phyloP scores from a whole-genome alignment of 2,888 invertebrate species.

The Altica lythri region DNA sequence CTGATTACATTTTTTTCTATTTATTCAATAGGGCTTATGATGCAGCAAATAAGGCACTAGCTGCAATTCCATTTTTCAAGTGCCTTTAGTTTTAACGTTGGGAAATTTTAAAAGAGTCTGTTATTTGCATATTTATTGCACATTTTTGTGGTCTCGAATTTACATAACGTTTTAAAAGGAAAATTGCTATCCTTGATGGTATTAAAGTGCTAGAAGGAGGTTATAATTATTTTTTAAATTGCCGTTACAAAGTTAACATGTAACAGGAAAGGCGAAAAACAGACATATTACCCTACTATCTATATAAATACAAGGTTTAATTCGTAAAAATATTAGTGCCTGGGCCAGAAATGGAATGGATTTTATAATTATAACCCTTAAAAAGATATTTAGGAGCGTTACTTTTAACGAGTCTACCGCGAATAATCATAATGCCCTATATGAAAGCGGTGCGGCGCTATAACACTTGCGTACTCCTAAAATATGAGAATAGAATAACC shows the following conservation, averaged over 20 bases:
- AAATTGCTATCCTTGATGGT: not conserved
- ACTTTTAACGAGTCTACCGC: too few species aligned
- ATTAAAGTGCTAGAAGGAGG: not conserved
- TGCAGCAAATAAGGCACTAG: too few species aligned
- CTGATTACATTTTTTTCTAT: not conserved
- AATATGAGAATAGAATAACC: too few species aligned
- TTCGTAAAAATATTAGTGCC: too few species aligned
- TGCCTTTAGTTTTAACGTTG: conserved; percentile 9
- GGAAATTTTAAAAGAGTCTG: not conserved
- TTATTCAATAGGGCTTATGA: not conserved
- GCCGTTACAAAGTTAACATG: not conserved
- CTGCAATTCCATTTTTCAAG: not conserved
- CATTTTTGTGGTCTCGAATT: conserved; percentile 7
- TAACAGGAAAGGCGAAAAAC: not conserved
- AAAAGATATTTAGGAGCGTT: too few species aligned
- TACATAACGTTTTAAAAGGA: conserved; percentile 7
- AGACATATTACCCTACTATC: too few species aligned
- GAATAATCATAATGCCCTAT: too few species aligned
- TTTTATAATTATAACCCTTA: too few species aligned
- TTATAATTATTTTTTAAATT: conserved; percentile 2
- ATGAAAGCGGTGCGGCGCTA: too few species aligned
- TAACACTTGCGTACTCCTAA: too few species aligned
- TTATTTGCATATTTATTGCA: conserved; percentile 10
- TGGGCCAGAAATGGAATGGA: too few species aligned
- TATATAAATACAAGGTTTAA: too few species aligned